Evolutionary conservation across 1,140 invertebrate genomes (phyloP).

Genomic region (Bombus haemorrhoidalis): DNA sequence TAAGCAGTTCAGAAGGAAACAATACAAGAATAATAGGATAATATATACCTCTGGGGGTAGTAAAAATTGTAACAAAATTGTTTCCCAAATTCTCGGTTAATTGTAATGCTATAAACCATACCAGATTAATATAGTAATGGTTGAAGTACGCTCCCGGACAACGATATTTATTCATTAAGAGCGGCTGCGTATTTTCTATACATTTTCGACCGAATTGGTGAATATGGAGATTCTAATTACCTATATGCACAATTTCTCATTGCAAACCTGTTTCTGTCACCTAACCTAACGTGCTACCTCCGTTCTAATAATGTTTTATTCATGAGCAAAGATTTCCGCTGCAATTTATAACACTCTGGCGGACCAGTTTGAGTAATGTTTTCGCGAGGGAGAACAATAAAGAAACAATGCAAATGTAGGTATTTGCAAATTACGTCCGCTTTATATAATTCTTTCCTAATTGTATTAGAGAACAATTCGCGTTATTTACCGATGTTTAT

Average conservation of each 20-base stretch:
- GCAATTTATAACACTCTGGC: background rate
- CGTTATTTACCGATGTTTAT: background rate
- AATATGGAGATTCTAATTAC: background rate
- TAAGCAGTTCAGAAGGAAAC: no score
- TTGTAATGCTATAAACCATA: no score
- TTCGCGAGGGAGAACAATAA: no score
- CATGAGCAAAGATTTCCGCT: background rate
- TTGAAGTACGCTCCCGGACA: no score
- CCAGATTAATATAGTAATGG: no score
- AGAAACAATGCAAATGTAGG: background rate
- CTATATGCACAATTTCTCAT: background rate
- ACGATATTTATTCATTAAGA: background rate
- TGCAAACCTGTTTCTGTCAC: background rate
- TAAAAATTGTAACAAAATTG: no score
- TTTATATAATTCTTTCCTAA: background rate
- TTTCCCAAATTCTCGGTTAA: no score
- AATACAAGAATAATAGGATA: no score
- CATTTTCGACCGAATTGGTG: background rate
- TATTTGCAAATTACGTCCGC: background rate
- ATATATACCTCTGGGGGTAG: no score
- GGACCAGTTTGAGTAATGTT: background rate
- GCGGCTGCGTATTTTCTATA: no score
- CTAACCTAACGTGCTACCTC: background rate
- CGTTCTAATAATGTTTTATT: background rate
- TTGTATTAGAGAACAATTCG: background rate